Evolutionary conservation across 30 jellyfish, hydroid and myxozoan genomes (phyloP), one percentile per base, ranked within the genome.

Genomic region (Cassiopea andromeda): DNA sequence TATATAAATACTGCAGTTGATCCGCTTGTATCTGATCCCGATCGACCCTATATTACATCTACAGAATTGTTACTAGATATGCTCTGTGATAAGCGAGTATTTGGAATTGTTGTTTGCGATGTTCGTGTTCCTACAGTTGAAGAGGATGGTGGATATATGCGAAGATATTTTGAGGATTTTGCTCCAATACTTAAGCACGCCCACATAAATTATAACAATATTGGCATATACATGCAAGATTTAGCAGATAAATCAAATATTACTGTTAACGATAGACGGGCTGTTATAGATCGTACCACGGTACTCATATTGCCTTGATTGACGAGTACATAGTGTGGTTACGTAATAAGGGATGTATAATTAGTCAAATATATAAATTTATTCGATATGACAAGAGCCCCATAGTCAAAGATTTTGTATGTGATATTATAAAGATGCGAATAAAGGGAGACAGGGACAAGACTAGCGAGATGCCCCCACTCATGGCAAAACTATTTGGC

Each of bases 151-250:
- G 89, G 64, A 0, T 1, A 5, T 1, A 59, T 81, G 3, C 60
- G 47, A 81, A 47, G 13, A 12, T 46, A 47, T 0, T 81, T 44
- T 61, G 46, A 1, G 1, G 72, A 81, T 7, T 81, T 81, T 81
- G 80, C 89, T 0, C 89, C 80, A 1, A 81, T 81, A 0, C 60
- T 81, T 14, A 78, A 78, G 14, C 87, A 78, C 27, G 87, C 77
- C 1, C 0, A 2, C 43, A 60, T 78, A 0, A 78, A 78, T 10
- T 48, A 15, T 44, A 49, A 78, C 17, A 75, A 78, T 50, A 54
- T 78, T 1, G 87, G 80, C 43, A 68, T 12, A 7, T 81, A 57
- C n/a, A 81, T 81, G 80, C 19, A 81, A 46, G 50, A 1, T 0
- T 15, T 78, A 3, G 75, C 87, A 0, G 77, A 57, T 1, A 5